These are phyloP conservation scores for Leguminivora glycinivorella DNA, from an alignment of 1,140 invertebrate species.

Conservation along the genomic window DNA sequence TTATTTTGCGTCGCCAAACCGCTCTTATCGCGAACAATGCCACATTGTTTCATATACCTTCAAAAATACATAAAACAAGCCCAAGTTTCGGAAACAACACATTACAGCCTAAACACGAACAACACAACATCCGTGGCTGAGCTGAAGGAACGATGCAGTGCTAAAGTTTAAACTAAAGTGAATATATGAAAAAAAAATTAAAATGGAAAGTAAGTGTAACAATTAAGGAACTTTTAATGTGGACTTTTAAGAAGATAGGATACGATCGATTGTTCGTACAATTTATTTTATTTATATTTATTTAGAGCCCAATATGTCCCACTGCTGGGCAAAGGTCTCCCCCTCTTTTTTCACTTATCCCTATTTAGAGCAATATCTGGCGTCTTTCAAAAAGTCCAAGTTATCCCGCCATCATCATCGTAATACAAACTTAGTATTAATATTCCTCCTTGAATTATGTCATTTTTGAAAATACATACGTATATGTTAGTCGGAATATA, in stretches of 20 bases:
- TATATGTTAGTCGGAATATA: too few species aligned
- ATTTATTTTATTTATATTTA: too few species aligned
- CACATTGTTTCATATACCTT: conserved; percentile 39
- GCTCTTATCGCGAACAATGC: conserved; percentile 47
- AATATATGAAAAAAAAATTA: conserved; percentile 4
- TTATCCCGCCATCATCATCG: too few species aligned
- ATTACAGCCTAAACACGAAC: background rate
- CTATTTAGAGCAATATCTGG: too few species aligned
- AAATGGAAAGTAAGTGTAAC: conserved; percentile 42
- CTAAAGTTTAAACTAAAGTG: background rate
- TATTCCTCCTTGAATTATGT: too few species aligned
- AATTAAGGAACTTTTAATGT: conserved; percentile 17
- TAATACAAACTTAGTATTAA: too few species aligned
- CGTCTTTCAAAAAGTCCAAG: too few species aligned
- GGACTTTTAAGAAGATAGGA: background rate
- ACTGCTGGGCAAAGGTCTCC: too few species aligned
- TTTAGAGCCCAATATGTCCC: too few species aligned
- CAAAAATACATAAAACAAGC: conserved; percentile 48
- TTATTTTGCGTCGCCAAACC: background rate
- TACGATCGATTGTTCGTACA: too few species aligned
- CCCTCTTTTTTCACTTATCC: too few species aligned
- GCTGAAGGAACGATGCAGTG: background rate
- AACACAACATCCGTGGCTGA: background rate
- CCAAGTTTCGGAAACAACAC: conserved; percentile 30
- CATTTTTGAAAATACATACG: too few species aligned